Evolutionary conservation across 1,140 invertebrate species (phyloP).

Genomic region (Anadara kagoshimensis): DNA sequence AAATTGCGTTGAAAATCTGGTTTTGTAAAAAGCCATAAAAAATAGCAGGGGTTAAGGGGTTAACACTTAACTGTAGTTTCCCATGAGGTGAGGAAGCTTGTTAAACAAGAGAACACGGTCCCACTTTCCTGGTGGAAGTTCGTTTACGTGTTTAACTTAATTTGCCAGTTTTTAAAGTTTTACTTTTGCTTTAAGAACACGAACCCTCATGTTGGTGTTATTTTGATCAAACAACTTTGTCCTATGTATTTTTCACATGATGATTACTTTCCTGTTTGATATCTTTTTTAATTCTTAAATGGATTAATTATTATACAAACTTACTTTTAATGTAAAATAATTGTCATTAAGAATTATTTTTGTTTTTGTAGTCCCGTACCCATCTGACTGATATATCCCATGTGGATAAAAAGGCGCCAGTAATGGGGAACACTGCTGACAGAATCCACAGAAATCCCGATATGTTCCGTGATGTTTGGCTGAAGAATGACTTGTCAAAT

Average conservation of each 20-base stretch:
- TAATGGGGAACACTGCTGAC: slow-evolving; percentile 2
- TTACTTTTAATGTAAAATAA: not conserved
- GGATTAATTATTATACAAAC: not conserved
- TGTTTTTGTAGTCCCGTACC: slow-evolving; percentile 8
- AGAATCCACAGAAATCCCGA: slow-evolving; percentile 22
- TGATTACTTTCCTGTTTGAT: not conserved
- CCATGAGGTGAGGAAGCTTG: too few species aligned
- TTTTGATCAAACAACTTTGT: too few species aligned
- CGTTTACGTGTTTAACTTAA: too few species aligned
- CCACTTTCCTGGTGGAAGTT: too few species aligned
- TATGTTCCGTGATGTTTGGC: not conserved
- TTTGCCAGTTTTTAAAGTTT: too few species aligned
- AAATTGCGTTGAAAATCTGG: too few species aligned
- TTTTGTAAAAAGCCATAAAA: too few species aligned
- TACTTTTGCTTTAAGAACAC: too few species aligned
- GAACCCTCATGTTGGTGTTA: too few species aligned
- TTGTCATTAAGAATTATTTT: not conserved
- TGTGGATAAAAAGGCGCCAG: not conserved
- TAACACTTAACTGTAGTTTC: too few species aligned
- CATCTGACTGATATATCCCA: slow-evolving; percentile 7
- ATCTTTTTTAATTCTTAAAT: not conserved
- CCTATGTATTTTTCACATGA: not conserved
- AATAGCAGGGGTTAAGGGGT: too few species aligned
- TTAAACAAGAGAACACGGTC: too few species aligned
- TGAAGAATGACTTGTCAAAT: not conserved